These are phyloP conservation scores for Anneissia japonica DNA, from an alignment of 35 echinoderm and acorn worm species.

Conservation along the genomic window DNA sequence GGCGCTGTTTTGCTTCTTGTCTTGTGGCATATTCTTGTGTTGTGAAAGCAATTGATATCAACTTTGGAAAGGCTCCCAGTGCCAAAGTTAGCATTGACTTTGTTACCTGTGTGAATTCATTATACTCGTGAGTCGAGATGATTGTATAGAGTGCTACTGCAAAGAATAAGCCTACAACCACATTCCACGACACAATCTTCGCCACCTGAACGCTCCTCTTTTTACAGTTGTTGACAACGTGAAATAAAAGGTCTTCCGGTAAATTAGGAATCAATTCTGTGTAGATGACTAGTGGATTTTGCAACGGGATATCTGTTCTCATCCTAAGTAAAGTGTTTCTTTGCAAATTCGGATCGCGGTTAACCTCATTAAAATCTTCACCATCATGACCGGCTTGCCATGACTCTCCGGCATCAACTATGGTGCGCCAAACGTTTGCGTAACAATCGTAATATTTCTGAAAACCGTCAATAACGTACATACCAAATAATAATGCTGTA, in stretches of 20 bases:
- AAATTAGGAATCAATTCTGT: not conserved
- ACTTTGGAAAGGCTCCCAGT: not conserved
- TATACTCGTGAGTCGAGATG: not conserved
- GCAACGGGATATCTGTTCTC: not conserved
- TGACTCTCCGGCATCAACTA: not conserved
- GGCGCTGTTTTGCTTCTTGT: not conserved
- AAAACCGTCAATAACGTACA: not conserved
- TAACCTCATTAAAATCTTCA: not conserved
- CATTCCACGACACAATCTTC: not conserved
- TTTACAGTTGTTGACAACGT: not conserved
- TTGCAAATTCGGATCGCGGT: not conserved
- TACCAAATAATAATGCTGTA: not conserved
- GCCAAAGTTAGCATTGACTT: not conserved
- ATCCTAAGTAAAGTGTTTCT: not conserved
- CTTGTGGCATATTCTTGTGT: not conserved
- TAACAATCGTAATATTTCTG: not conserved
- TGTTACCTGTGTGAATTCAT: not conserved
- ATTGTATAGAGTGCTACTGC: not conserved
- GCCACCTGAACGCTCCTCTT: not conserved
- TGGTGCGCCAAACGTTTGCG: not conserved
- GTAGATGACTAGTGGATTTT: not conserved
- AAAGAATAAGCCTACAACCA: not conserved
- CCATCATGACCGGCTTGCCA: not conserved
- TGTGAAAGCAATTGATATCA: not conserved
- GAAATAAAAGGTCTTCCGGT: not conserved